Conservation (phyloP, 2,113 vertebrate genomes). For the Sander vitreus region DNA sequence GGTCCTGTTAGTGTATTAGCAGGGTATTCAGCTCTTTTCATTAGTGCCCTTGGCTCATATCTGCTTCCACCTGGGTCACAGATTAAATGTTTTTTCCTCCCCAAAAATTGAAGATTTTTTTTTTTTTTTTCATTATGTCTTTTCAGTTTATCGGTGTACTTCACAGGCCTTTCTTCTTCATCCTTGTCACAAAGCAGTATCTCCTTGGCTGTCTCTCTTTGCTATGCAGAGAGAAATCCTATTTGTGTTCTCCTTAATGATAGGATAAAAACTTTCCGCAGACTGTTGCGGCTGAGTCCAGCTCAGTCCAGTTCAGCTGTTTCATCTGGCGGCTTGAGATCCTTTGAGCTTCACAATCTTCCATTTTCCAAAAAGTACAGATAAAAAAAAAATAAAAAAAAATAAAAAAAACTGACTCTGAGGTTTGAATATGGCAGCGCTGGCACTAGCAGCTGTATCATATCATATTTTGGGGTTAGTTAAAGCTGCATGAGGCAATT, state of each 20-base stretch:
- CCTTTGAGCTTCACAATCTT: conserved; percentile 18
- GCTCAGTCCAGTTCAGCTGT: conserved; percentile 36
- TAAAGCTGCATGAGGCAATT: conserved; percentile 29
- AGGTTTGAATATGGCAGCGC: not conserved
- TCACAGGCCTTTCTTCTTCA: conserved; percentile 34
- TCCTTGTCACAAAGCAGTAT: conserved; percentile 24
- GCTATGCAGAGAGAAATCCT: conserved; percentile 27
- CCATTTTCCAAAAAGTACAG: conserved; percentile 24
- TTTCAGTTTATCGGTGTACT: conserved; percentile 47
- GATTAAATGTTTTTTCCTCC: conserved; percentile 40
- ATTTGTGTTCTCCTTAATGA: conserved; percentile 49
- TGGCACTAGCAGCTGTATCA: not conserved
- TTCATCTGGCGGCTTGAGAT: conserved; percentile 34
- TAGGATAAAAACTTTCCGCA: not conserved
- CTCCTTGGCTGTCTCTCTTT: conserved; percentile 4
- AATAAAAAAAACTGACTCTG: not conserved
- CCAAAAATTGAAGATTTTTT: conserved; percentile 19
- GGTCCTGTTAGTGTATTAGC: conserved; percentile 75
- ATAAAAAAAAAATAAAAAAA: too few relatives aligned
- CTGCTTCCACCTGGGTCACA: conserved; percentile 61
- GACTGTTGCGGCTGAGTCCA: conserved; percentile 38
- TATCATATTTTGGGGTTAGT: conserved; percentile 8
- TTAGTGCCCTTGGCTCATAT: conserved; percentile 64
- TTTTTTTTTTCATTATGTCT: conserved; percentile 9
- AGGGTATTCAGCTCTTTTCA: conserved; percentile 66